These are phyloP conservation scores for Mythimna impura DNA, from an alignment of 2,888 invertebrate species.

Conservation along the genomic window DNA sequence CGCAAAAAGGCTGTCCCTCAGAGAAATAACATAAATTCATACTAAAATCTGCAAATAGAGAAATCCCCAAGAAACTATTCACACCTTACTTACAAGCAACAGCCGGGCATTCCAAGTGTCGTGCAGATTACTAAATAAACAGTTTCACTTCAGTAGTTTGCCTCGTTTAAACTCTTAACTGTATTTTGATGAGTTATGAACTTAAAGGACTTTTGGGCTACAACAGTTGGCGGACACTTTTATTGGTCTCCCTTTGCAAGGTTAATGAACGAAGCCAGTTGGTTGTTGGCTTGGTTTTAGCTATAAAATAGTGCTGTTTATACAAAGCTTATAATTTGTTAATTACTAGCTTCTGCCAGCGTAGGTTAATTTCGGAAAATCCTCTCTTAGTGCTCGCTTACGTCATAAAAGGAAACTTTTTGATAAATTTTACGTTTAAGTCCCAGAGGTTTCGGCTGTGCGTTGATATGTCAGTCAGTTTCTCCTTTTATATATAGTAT, in stretches of 20 bases:
- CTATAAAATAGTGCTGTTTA: background rate
- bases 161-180: constrained; percentile 12
- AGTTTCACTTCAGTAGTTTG: constrained; percentile 32
- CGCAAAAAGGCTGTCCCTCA: background rate
- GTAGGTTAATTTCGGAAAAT: too few relatives aligned
- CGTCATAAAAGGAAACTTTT: too few relatives aligned
- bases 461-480: too few relatives aligned
- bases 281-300: background rate
- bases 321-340: too few relatives aligned
- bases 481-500: too few relatives aligned
- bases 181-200: constrained; percentile 22
- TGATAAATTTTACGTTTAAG: too few relatives aligned
- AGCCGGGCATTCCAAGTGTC: background rate
- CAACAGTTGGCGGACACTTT: constrained; percentile 11
- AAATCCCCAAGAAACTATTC: background rate
- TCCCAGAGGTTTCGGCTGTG: too few relatives aligned
- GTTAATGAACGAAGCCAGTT: background rate
- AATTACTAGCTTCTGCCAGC: too few relatives aligned
- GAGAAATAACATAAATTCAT: background rate
- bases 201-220: background rate
- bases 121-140: constrained; percentile 26
- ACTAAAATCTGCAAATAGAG: background rate
- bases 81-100: constrained; percentile 2
- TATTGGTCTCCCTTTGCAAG: background rate
- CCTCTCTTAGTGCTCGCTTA: too few relatives aligned